Base-by-base conservation (phyloP, 2,888 invertebrate species). In the Tachystola acroxantha region DNA sequence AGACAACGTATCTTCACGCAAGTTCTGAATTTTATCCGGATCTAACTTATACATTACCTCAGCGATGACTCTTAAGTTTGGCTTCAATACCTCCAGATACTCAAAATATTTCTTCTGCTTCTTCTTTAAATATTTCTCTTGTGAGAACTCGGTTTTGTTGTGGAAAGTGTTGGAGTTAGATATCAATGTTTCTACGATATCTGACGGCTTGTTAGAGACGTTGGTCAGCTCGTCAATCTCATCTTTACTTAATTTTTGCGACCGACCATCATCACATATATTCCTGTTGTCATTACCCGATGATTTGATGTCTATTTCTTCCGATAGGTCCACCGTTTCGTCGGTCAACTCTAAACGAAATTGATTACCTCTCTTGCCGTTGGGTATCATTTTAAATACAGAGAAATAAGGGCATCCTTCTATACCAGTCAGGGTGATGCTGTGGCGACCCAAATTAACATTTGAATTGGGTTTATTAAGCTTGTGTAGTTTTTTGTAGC, bases 91-190 rank as follows among this genome's bases (percentile, higher is more conserved):
- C 49, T 92, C 92, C 10, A 97, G 82, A 61, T 92, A 94, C 59
- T 94, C 94, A 64, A 92, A 94, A 77, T 97, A 98, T 77, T 98
- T 98, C 55, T 93, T 94, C 58, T 96, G 95, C 72, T 99, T 99
- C 70, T 98, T 98, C 57, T 93, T 94, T 28, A 98, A 88, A 72
- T 98, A 99, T 71, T 98, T 98, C 53, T 96, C 95, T 72, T 98
- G 95, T 0, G 95, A 94, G 72, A 93, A 98, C 59, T 94, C 96
- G 0, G 97, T 98, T 88, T 98, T 98, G 37, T 91, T 89, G 24
- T 90, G 89, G 72, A 98, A 99, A 0, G 97, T 96, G 49, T 92
- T 93, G 10, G 97, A 98, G 67, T 97, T 97, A 43, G 93, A 94
- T 33, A 98, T 94, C 9, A 99, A 88, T 36, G 94, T 93, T 44